A percentile compares a stretch with the other conserved stretches of the same genome.
Evolutionary conservation across 1,140 invertebrate species (phyloP).

Genomic region (Anthonomus grandis): DNA sequence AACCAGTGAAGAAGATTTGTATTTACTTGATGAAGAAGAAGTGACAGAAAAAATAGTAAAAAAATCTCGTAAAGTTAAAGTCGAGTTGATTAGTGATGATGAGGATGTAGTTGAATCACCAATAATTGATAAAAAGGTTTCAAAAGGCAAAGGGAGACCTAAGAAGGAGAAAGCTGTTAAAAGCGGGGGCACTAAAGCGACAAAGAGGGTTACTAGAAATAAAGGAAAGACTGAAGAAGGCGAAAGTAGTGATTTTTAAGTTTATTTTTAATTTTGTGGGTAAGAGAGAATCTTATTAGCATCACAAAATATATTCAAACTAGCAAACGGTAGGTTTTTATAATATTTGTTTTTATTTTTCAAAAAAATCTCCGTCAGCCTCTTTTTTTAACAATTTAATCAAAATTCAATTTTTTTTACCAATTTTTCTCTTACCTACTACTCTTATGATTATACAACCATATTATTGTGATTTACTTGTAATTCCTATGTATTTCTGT

Average conservation of each 20-base stretch:
- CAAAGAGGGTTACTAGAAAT: conserved; percentile 21
- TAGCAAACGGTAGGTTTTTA: too few relatives aligned
- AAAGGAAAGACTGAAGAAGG: conserved; percentile 28
- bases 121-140: neutral
- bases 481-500: too few relatives aligned
- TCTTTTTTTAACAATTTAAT: too few relatives aligned
- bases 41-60: neutral
- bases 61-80: too few relatives aligned
- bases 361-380: too few relatives aligned
- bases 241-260: conserved; percentile 19
- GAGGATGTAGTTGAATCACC: conserved; percentile 5
- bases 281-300: too few relatives aligned
- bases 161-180: conserved; percentile 4
- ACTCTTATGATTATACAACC: too few relatives aligned
- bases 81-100: conserved; percentile 7
- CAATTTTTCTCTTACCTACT: too few relatives aligned
- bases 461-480: too few relatives aligned
- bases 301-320: too few relatives aligned
- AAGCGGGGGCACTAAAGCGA: neutral
- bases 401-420: too few relatives aligned
- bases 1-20: neutral
- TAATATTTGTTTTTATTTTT: too few relatives aligned
- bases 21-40: neutral
- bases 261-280: conserved; percentile 1
- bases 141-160: conserved; percentile 2